A percentile compares a stretch with the other conserved stretches of the same genome.
These are phyloP conservation scores for Hyalella azteca DNA, from an alignment of 2,888 invertebrate species.

Conservation along the genomic window DNA sequence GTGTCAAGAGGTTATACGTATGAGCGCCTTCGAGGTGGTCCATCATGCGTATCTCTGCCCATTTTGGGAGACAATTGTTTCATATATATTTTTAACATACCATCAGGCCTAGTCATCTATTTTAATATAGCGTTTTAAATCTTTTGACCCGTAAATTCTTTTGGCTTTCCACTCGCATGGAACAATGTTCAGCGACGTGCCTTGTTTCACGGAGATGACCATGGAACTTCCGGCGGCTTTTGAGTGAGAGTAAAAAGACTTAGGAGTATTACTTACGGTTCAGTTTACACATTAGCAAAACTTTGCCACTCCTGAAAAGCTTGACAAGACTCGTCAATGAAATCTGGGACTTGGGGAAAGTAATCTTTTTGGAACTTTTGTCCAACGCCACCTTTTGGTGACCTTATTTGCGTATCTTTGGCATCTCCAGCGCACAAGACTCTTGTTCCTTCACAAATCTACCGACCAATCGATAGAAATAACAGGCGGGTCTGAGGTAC, in stretches of 20 bases:
- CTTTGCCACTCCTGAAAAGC: background rate
- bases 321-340: background rate
- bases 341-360: background rate
- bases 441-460: no score
- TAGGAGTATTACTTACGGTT: conserved; percentile 29
- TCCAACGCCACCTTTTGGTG: background rate
- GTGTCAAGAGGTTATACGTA: no score
- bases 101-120: no score
- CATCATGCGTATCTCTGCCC: no score
- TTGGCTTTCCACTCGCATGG: background rate
- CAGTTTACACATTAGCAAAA: conserved; percentile 28
- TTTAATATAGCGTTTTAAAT: no score
- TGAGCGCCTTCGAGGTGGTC: no score
- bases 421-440: background rate
- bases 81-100: no score
- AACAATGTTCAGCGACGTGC: background rate
- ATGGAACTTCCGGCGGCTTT: background rate
- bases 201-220: background rate
- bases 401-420: background rate
- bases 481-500: no score
- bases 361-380: conserved; percentile 30
- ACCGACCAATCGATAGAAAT: no score
- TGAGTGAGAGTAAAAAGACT: conserved; percentile 1
- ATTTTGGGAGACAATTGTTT: no score
- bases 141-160: no score